A percentile compares a stretch with the other conserved stretches of the same genome.
phyloP scores from a whole-genome alignment of 2,797 vertebrate genomes.

The Silurus aristotelis region DNA sequence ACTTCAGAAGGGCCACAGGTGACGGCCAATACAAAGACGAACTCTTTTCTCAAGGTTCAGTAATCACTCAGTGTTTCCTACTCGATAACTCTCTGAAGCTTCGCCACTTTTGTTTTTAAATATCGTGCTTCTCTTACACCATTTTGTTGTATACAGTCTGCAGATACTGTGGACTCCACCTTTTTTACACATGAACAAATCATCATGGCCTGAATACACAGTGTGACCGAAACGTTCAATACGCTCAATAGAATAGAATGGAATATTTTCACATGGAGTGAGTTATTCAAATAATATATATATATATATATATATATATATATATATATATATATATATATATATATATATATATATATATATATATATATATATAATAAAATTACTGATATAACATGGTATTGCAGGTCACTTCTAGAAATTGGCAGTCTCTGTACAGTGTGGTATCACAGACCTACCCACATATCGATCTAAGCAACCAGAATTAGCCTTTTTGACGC shows the following conservation, averaged over 20 bases:
- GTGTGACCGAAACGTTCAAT: neutral
- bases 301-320: too few relatives aligned
- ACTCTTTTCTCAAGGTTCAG: neutral
- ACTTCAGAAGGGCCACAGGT: constrained; percentile 40
- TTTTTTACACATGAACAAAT: neutral
- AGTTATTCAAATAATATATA: neutral
- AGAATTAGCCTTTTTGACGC: constrained; percentile 53
- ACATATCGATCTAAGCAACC: constrained; percentile 54
- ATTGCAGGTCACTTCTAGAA: constrained; percentile 42
- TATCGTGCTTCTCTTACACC: neutral
- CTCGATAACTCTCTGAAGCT: neutral
- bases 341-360: neutral
- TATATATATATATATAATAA: neutral
- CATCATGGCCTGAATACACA: neutral
- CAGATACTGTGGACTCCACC: neutral
- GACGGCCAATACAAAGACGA: constrained; percentile 28
- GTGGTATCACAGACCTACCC: constrained; percentile 51
- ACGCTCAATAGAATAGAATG: neutral
- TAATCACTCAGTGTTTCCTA: neutral
- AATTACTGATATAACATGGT: neutral
- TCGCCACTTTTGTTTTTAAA: neutral
- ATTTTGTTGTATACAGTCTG: neutral
- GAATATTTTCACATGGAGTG: neutral
- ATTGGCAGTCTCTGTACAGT: constrained; percentile 43
- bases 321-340: too few relatives aligned